Evolutionary conservation across 1,140 invertebrate species (phyloP), one percentile per base, ranked within the genome.

Genomic region (Pantala flavescens): DNA sequence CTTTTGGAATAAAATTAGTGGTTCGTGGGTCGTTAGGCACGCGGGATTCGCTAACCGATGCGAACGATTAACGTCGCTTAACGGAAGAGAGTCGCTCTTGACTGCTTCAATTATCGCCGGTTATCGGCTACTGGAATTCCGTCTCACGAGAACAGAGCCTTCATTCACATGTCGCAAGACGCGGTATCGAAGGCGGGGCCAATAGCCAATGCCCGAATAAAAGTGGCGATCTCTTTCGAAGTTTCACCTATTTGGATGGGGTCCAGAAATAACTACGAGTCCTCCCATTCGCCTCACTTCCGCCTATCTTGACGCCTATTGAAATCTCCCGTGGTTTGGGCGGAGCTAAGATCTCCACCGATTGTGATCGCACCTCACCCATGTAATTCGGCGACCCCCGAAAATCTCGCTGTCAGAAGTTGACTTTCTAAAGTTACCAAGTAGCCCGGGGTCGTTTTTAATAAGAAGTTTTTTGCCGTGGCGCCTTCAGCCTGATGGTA

Each of bases 351-450:
- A 63, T 63, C 49, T 63, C 49, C 49, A 7, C 49, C 12, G 49
- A 63, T 63, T 63, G 49, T 63, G 49, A 63, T 63, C 49, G 49
- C 49, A 19, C 49, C 49, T 21, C 49, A 19, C 49, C 49, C 49
- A 63, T 63, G 49, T 63, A 63, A 63, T 63, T 63, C 49, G 49
- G 49, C 49, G 49, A 5, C 49, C 49, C n/a, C 49, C 3, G 3
- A 63, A 63, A 7, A 63, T 63, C 49, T 63, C 49, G 49, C n/a
- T 63, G 49, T 63, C 49, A 63, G 12, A 12, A 63, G 49, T 63
- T 63, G 49, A 63, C 49, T 63, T 63, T 63, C 49, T 63, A 63
- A 63, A 63, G 49, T 63, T 63, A 63, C 49, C 49, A 63, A 63
- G 16, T 63, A 16, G 49, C 49, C 49, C 49, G 16, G 16, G n/a